Evolutionary conservation across 1,140 invertebrate species (phyloP), one percentile per base, ranked within the genome.

Genomic region (Argopecten irradians): DNA sequence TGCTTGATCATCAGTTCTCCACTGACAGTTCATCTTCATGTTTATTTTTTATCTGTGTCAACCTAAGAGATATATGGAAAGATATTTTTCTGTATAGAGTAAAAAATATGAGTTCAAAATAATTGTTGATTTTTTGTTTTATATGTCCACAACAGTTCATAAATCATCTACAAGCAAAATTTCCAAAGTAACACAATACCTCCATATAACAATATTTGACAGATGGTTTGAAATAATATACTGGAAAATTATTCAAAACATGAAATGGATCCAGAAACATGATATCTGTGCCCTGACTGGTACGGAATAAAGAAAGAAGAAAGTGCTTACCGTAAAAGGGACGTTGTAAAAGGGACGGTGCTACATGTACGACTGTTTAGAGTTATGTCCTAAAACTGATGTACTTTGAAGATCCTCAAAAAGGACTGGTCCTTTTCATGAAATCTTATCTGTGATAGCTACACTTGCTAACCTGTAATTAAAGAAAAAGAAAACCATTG

Each of bases 361-460:
- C 16, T 71, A 16, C 8, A 71, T 5, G 22, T 71, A 16, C n/a
- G 28, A 71, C n/a, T n/a, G n/a, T 71, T n/a, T 71, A n/a, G 28
- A 28, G 55, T 16, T n/a, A 71, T 71, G 8, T 71, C 55, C 55
- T 28, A 22, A 11, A 19, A 28, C 2, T 71, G 55, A 71, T 71
- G 55, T 71, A 71, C 55, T 71, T 71, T 71, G 55, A 71, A 71
- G 55, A 71, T 71, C 55, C 55, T n/a, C n/a, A n/a, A 71, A 71
- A 71, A 28, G 28, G 19, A 71, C 22, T 5, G 16, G n/a, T n/a
- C 55, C 55, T 71, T 71, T 71, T 71, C 55, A 71, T 28, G 55
- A 0, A 11, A 16, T n/a, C 14, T 71, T 22, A 71, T n/a, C 55
- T n/a, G 28, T 28, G n/a, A 11, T 3, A 5, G 16, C 19, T n/a